Base-by-base conservation (phyloP, 2,888 invertebrate species). In the Pristionchus fissidentatus region DNA sequence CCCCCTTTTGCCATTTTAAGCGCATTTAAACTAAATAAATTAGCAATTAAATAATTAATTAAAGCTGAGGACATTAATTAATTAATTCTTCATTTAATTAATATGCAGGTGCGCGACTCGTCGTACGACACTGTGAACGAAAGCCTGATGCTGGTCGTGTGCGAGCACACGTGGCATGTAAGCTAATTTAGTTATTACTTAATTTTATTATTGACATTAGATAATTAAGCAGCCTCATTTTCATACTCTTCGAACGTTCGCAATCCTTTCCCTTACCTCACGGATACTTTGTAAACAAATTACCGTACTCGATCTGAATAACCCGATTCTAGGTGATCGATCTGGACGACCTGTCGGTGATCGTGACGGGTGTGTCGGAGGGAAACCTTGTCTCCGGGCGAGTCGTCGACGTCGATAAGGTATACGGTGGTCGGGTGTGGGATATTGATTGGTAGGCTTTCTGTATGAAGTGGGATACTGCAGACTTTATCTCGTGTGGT, bases 161-260 rank as follows among this genome's bases (percentile, higher is more conserved):
- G 97, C 92, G 96, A 97, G 0, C 97, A 97, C 92, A 97, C 96
- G 93, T 99, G 98, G 95, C 98, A 98, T 95, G 96, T 96, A 89
- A 84, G 90, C 86, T 70, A 8, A 38, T 55, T 70, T 46, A 52
- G 49, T 38, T 19, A 19, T 43, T 43, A 5, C 8, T 29, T 49
- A 35, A 52, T 52, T 35, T 22, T 62, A 19, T 29, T 29, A 32
- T 4, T 13, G 8, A 19, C 19, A 52, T 49, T 49, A 26, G 73
- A 83, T 52, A 46, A 32, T 79, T 32, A 73, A 60, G n/a, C n/a
- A n/a, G n/a, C n/a, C 29, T n/a, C 46, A 15, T 46, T 70, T 46
- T 32, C 29, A 77, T 4, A 49, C 29, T 75, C 4, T 46, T n/a
- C n/a, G n/a, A n/a, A n/a, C n/a, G n/a, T n/a, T n/a, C n/a, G n/a